Evolutionary conservation across 1,140 invertebrate species (phyloP).

Genomic region (Penaeus indicus): DNA sequence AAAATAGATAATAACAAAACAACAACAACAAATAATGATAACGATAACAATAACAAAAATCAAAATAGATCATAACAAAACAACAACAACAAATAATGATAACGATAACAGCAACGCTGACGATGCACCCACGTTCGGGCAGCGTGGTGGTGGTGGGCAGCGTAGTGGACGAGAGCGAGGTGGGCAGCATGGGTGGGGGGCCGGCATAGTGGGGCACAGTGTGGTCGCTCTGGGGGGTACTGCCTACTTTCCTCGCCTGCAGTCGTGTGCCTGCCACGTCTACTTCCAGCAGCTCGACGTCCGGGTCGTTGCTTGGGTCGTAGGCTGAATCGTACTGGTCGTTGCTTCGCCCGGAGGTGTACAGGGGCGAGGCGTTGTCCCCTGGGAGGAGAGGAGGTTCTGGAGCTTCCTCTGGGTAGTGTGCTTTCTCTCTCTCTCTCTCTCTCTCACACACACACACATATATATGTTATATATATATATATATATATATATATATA

Average conservation of each 20-base stretch:
- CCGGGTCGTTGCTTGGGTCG: constrained; percentile 37
- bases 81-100: background rate
- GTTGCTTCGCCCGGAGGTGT: constrained; percentile 14
- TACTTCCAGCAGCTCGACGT: constrained; percentile 7
- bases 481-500: too few species aligned
- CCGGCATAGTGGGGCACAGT: constrained; percentile 44
- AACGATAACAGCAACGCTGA: background rate
- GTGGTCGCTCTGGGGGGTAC: constrained; percentile 41
- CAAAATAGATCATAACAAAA: background rate
- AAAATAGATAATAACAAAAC: background rate
- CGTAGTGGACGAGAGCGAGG: constrained; percentile 41
- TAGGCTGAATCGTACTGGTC: constrained; percentile 29
- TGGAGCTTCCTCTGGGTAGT: background rate
- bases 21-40: background rate
- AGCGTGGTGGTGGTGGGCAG: constrained; percentile 45
- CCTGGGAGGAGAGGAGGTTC: background rate
- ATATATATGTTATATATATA: too few species aligned
- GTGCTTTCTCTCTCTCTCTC: background rate
- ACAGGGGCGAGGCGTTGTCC: constrained; percentile 28
- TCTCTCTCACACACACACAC: too few species aligned
- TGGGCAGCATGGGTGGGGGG: constrained; percentile 17
- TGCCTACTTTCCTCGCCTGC: constrained; percentile 61
- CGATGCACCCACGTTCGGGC: constrained; percentile 59
- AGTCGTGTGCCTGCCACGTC: constrained; percentile 42
- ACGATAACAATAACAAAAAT: background rate